Conservation (phyloP, 2,113 vertebrate genomes). For the Cyprinus carpio region DNA sequence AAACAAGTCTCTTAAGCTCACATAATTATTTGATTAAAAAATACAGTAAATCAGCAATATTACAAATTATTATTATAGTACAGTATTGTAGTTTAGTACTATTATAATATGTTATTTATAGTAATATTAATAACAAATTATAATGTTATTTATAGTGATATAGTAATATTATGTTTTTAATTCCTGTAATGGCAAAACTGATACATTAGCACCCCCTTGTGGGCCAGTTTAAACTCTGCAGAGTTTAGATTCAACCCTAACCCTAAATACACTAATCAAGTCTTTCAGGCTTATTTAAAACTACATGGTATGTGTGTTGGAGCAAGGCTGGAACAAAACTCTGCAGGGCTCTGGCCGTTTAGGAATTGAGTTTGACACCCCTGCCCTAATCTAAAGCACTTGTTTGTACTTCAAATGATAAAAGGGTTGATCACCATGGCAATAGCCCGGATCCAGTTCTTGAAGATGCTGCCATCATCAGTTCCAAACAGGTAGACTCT, state of each 20-base stretch:
- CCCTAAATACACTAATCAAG: too few relatives aligned
- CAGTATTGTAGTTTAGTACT: too few relatives aligned
- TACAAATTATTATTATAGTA: neutral
- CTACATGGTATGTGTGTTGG: too few relatives aligned
- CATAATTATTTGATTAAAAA: neutral
- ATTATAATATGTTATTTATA: too few relatives aligned
- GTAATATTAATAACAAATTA: too few relatives aligned
- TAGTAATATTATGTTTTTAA: neutral
- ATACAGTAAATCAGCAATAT: neutral
- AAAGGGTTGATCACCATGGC: conserved; percentile 71
- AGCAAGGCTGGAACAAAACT: too few relatives aligned
- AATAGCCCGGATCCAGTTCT: conserved; percentile 79
- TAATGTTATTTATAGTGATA: too few relatives aligned
- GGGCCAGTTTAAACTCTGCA: neutral
- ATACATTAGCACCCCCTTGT: neutral
- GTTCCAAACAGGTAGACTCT: conserved; percentile 81
- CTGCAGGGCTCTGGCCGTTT: too few relatives aligned
- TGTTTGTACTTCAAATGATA: neutral
- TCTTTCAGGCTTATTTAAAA: too few relatives aligned
- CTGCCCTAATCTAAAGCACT: neutral
- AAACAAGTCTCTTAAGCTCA: neutral
- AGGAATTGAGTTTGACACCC: too few relatives aligned
- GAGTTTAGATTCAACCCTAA: too few relatives aligned
- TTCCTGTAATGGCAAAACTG: neutral
- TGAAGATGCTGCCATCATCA: conserved; percentile 66